Evolutionary conservation across 2,888 invertebrate genomes (phyloP).

Genomic region (Sarcophaga caerulescens): DNA sequence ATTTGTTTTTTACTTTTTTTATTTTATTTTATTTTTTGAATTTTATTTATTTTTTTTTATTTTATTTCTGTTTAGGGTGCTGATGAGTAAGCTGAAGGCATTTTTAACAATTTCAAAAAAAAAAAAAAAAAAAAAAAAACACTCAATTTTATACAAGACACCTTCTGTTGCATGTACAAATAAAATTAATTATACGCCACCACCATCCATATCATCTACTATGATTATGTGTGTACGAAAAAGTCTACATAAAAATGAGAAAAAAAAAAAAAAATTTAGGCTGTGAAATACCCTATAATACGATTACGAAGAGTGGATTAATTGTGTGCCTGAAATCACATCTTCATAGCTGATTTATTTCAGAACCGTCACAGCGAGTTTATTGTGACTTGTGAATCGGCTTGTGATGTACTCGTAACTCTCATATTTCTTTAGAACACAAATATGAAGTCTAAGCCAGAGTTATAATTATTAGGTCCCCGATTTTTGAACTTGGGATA

Average conservation of each 20-base stretch:
- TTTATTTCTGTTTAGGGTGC: constrained; percentile 44
- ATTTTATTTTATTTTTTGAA: not conserved
- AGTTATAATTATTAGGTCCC: too few relatives aligned
- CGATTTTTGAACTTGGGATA: too few relatives aligned
- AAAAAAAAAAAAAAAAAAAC: constrained; percentile 1
- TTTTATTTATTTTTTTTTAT: not conserved
- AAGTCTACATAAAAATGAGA: constrained; percentile 67
- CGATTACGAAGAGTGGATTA: too few relatives aligned
- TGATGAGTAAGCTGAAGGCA: constrained; percentile 60
- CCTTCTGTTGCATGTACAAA: constrained; percentile 74
- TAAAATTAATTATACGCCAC: constrained; percentile 77
- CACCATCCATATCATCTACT: constrained; percentile 35
- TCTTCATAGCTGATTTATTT: too few relatives aligned
- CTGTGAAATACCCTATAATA: too few relatives aligned
- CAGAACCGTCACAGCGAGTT: too few relatives aligned
- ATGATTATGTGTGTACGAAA: not conserved
- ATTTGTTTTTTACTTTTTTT: not conserved
- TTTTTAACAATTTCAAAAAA: constrained; percentile 5
- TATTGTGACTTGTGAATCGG: too few relatives aligned
- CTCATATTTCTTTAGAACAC: too few relatives aligned
- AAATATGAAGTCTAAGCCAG: too few relatives aligned
- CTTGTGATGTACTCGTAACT: too few relatives aligned
- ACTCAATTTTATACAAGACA: constrained; percentile 56
- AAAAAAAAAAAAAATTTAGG: too few relatives aligned
- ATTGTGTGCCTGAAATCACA: too few relatives aligned